A percentile compares a stretch with the other conserved stretches of the same genome.
Evolutionary conservation across 2,113 vertebrate species (phyloP).

Genomic region (Lasiurus borealis): DNA sequence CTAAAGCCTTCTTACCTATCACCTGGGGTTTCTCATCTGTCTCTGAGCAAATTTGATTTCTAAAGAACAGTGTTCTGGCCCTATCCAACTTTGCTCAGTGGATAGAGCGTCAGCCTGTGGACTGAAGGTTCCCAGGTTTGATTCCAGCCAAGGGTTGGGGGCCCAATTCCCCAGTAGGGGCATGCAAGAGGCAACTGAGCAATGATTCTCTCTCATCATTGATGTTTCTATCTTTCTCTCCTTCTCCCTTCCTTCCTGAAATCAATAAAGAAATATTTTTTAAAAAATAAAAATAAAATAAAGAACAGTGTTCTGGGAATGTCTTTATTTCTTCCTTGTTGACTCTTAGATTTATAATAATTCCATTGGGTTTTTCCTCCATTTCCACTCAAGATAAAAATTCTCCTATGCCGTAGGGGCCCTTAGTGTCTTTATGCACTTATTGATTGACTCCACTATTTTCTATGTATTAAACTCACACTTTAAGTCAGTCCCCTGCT

Average conservation of each 20-base stretch:
- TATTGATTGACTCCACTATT: background rate
- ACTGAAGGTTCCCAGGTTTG: too few species aligned
- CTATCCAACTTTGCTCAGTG: too few species aligned
- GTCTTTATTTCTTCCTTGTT: constrained; percentile 20
- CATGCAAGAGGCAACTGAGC: too few species aligned
- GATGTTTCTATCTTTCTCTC: too few species aligned
- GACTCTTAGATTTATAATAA: background rate
- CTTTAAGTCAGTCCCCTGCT: background rate
- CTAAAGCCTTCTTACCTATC: background rate
- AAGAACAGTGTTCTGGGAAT: background rate
- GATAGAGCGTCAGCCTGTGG: too few species aligned
- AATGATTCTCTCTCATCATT: too few species aligned
- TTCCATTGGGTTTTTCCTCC: background rate
- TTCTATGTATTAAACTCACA: constrained; percentile 33
- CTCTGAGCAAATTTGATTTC: constrained; percentile 29
- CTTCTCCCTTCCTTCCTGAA: too few species aligned
- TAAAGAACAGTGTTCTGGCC: background rate
- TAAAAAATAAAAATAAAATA: background rate
- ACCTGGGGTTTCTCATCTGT: background rate
- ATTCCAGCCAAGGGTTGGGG: too few species aligned
- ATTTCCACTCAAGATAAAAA: constrained; percentile 46
- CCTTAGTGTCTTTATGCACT: background rate
- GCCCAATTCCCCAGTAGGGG: too few species aligned
- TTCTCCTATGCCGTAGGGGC: background rate
- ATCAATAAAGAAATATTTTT: too few species aligned